A percentile compares a stretch with the other conserved stretches of the same genome.
These are phyloP conservation scores for Rhabdomys dilectus DNA, from an alignment of 2,113 vertebrate species.

Conservation along the genomic window DNA sequence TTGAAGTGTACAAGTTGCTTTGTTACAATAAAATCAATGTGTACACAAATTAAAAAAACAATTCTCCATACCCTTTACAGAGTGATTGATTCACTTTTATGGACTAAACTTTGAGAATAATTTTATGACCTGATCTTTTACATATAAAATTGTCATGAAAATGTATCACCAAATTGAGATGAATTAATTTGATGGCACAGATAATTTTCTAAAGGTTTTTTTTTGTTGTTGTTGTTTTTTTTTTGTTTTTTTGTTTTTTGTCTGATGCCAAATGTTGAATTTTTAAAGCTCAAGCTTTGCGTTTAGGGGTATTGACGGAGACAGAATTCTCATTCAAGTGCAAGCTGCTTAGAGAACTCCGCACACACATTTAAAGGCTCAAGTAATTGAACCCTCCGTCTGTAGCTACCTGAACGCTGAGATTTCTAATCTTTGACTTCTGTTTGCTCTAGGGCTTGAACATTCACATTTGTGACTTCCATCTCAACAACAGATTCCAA, in stretches of 20 bases:
- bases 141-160: not conserved
- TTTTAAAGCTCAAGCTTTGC: conserved; percentile 22
- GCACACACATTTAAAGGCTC: not conserved
- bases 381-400: not conserved
- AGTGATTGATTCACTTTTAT: not conserved
- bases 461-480: not conserved
- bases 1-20: no score
- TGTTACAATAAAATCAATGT: no score
- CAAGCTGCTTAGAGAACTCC: not conserved
- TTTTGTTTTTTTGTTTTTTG: not conserved
- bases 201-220: not conserved
- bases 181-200: conserved; percentile 9
- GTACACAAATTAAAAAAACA: no score
- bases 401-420: not conserved
- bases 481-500: not conserved
- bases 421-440: conserved; percentile 19
- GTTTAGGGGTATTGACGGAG: not conserved
- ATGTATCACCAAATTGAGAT: not conserved
- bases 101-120: not conserved
- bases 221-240: not conserved
- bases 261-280: conserved; percentile 1
- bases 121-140: not conserved
- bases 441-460: not conserved
- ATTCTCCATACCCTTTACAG: not conserved
- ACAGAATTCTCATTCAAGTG: conserved; percentile 5